Percentiles rank a stretch among this genome's conserved stretches.
phyloP scores from a whole-genome alignment of 2,888 invertebrate genomes.

The Acanthopleura granulata region DNA sequence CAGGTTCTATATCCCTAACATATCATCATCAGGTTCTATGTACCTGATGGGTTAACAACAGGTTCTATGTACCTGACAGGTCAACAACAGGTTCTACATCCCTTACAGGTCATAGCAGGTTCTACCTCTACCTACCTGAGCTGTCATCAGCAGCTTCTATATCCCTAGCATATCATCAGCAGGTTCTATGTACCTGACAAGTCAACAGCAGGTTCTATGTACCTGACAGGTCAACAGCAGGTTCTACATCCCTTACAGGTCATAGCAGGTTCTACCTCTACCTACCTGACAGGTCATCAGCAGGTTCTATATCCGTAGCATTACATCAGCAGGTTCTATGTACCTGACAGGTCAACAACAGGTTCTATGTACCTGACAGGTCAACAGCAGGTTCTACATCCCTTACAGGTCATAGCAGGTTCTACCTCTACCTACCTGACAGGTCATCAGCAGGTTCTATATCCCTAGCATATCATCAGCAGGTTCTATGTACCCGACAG shows the following conservation, averaged over 20 bases:
- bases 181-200: not conserved
- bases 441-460: conserved; percentile 40
- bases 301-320: conserved; percentile 44
- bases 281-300: not conserved
- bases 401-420: conserved; percentile 45
- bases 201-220: too few relatives aligned
- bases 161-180: not conserved
- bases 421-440: conserved; percentile 26
- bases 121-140: too few relatives aligned
- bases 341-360: conserved; percentile 41
- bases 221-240: too few relatives aligned
- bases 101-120: too few relatives aligned
- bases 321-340: conserved; percentile 52
- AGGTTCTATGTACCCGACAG: too few relatives aligned
- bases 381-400: too few relatives aligned
- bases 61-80: too few relatives aligned
- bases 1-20: not conserved
- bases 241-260: conserved; percentile 33
- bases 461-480: conserved; percentile 25
- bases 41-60: conserved; percentile 44
- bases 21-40: conserved; percentile 16
- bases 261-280: conserved; percentile 37
- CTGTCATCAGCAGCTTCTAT: too few relatives aligned
- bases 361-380: not conserved
- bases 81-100: too few relatives aligned